Percentiles rank a stretch among this genome's conserved stretches.
These are phyloP conservation scores for Battus philenor DNA, from an alignment of 1,140 invertebrate species.

Conservation along the genomic window DNA sequence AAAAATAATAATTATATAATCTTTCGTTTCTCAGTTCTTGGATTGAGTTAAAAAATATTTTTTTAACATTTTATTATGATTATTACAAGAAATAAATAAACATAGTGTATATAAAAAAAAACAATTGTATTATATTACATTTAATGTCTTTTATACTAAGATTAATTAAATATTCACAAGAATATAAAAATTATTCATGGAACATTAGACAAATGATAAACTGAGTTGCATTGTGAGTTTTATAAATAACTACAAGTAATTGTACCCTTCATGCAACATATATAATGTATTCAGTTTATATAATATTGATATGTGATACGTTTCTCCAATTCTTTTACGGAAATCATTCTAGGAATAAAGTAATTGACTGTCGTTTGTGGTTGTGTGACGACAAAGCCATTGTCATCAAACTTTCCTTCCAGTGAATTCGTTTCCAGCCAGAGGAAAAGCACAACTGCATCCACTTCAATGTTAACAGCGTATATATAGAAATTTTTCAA, in stretches of 20 bases:
- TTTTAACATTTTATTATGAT: too few relatives aligned
- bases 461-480: conserved; percentile 34
- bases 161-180: too few relatives aligned
- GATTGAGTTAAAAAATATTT: too few relatives aligned
- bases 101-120: too few relatives aligned
- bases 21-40: too few relatives aligned
- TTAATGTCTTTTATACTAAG: too few relatives aligned
- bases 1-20: too few relatives aligned
- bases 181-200: too few relatives aligned
- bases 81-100: too few relatives aligned
- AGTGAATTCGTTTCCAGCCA: conserved; percentile 44
- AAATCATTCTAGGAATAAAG: conserved; percentile 23
- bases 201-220: background rate
- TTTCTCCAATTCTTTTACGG: conserved; percentile 28
- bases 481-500: conserved; percentile 16
- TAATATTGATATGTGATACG: conserved; percentile 53
- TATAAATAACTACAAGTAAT: background rate
- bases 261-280: too few relatives aligned
- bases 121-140: too few relatives aligned
- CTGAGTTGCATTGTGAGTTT: background rate
- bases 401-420: conserved; percentile 47
- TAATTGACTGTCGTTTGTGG: conserved; percentile 25
- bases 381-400: conserved; percentile 52
- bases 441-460: conserved; percentile 48
- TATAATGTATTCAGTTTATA: conserved; percentile 25